A percentile compares a stretch with the other conserved stretches of the same genome.
phyloP scores from a whole-genome alignment of 2,113 vertebrate species.

The Actenoides hombroni region DNA sequence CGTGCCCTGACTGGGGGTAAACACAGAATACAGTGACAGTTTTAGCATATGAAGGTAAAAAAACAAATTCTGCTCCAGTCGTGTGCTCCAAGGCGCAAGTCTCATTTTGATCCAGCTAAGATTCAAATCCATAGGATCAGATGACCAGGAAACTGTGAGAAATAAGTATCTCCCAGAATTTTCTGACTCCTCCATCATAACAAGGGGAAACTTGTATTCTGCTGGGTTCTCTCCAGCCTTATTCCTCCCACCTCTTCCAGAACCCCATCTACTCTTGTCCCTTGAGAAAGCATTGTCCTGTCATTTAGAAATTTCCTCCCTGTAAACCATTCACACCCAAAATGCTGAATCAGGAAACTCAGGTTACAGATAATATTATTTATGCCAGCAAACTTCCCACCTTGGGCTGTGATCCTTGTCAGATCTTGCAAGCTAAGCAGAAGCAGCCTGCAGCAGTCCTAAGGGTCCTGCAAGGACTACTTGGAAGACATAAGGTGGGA shows the following conservation, averaged over 20 bases:
- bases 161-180: neutral
- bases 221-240: neutral
- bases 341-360: conserved; percentile 21
- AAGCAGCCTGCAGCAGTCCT: conserved; percentile 30
- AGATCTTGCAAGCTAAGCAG: conserved; percentile 52
- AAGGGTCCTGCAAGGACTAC: conserved; percentile 50
- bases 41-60: neutral
- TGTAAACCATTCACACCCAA: neutral
- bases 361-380: conserved; percentile 4
- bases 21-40: neutral
- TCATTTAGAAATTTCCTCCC: neutral
- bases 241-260: neutral
- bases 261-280: neutral
- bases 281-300: neutral
- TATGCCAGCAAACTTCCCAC: conserved; percentile 47
- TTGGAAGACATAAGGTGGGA: neutral
- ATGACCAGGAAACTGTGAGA: neutral
- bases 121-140: neutral
- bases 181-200: neutral
- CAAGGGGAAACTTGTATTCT: neutral
- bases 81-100: neutral
- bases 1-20: neutral
- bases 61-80: neutral
- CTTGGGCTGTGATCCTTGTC: conserved; percentile 52
- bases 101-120: neutral